These are phyloP conservation scores for Hololepta plana DNA, from an alignment of 2,888 invertebrate species.

Conservation along the genomic window DNA sequence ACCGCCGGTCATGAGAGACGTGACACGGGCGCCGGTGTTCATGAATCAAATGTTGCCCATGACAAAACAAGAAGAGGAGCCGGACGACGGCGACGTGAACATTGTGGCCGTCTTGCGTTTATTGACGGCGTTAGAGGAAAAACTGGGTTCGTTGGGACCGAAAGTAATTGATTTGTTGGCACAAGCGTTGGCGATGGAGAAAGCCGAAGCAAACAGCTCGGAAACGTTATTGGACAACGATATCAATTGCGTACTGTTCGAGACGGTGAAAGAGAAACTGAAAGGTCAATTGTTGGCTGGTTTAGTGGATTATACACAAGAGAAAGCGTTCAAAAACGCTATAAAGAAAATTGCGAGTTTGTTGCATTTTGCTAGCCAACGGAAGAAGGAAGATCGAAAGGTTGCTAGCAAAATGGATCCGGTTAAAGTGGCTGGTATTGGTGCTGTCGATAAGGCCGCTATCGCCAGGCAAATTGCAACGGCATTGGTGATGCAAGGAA, in stretches of 20 bases:
- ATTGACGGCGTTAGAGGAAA: constrained; percentile 65
- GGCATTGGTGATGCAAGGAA: constrained; percentile 60
- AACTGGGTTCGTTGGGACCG: constrained; percentile 69
- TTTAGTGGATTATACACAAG: constrained; percentile 36
- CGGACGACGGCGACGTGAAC: constrained; percentile 32
- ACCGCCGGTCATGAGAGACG: constrained; percentile 20
- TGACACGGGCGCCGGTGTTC: constrained; percentile 17
- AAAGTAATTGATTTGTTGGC: constrained; percentile 60
- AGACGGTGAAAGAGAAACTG: constrained; percentile 72
- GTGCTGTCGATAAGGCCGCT: constrained; percentile 57
- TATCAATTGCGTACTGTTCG: constrained; percentile 55
- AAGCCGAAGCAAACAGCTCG: constrained; percentile 53
- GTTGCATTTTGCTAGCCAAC: constrained; percentile 43
- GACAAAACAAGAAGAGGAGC: constrained; percentile 15
- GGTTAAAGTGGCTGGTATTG: constrained; percentile 47
- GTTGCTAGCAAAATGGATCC: constrained; percentile 21
- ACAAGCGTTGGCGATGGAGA: constrained; percentile 61
- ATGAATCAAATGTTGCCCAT: too few species aligned
- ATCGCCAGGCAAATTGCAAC: constrained; percentile 69
- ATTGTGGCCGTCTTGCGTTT: constrained; percentile 52
- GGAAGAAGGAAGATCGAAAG: constrained; percentile 25
- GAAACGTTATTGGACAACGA: constrained; percentile 57
- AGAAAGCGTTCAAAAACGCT: constrained; percentile 52
- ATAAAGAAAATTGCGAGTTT: constrained; percentile 60
- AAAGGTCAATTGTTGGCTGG: constrained; percentile 54